phyloP scores from a whole-genome alignment of 1,140 invertebrate genomes.

The Drosophila malerkotliana region DNA sequence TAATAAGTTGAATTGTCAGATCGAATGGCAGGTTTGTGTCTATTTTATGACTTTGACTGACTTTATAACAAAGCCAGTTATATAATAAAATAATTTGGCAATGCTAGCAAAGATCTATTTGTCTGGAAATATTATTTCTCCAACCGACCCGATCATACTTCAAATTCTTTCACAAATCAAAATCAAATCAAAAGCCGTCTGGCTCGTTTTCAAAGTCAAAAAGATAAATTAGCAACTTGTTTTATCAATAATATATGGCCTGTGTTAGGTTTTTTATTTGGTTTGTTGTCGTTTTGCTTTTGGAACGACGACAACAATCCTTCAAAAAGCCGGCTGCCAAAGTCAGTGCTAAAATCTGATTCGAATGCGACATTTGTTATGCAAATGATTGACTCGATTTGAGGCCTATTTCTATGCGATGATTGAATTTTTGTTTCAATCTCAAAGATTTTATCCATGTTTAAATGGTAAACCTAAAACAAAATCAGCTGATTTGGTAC shows the following conservation, averaged over 20 bases:
- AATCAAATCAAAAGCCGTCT: conserved; percentile 54
- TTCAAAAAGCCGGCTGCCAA: conserved; percentile 40
- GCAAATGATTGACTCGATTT: conserved; percentile 22
- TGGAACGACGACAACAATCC: conserved; percentile 33
- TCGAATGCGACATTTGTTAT: conserved; percentile 44
- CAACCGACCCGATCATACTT: conserved; percentile 19
- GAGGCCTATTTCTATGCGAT: conserved; percentile 27
- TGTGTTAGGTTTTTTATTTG: not conserved
- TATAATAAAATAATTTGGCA: conserved; percentile 21
- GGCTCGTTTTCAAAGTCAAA: conserved; percentile 51
- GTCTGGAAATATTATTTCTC: conserved; percentile 2
- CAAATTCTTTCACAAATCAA: conserved; percentile 40
- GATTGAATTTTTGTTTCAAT: not conserved
- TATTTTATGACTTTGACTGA: conserved; percentile 42
- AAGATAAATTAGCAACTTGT: conserved; percentile 71
- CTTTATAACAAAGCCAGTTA: conserved; percentile 35
- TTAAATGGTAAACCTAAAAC: conserved; percentile 3
- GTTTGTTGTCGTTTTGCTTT: conserved; percentile 24
- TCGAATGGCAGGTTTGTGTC: conserved; percentile 29
- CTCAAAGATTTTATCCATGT: not conserved
- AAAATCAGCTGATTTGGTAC: not conserved
- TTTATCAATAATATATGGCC: conserved; percentile 44
- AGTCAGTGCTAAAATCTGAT: conserved; percentile 17
- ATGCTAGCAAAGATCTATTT: not conserved
- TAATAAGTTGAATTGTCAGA: conserved; percentile 43